Evolutionary conservation across 2,797 vertebrate genomes (phyloP), one percentile per base, ranked within the genome.

Genomic region (Xenops minutus): DNA sequence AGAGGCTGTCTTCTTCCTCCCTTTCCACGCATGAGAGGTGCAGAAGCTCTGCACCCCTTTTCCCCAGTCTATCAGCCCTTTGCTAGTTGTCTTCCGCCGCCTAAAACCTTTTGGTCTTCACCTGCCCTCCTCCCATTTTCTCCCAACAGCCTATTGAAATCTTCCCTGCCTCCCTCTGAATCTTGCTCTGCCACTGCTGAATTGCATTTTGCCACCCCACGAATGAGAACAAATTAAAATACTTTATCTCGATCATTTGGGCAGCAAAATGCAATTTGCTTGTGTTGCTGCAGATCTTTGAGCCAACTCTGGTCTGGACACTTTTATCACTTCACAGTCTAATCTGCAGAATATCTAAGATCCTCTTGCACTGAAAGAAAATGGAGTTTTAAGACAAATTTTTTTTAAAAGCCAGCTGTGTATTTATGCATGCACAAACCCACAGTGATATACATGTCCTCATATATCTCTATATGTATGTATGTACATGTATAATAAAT

Each of bases 271-370:
- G 77, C 59, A 92, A 73, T 96, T 95, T 95, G 52, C 74, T 87
- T 79, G 54, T 91, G 74, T 94, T 96, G 88, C 80, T 92, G 74
- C 48, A 74, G 81, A 83, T 96, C 80, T 78, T 71, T 61, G 84
- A 92, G 86, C 90, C 84, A 92, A 2, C 89, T 93, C 84, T 82
- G 56, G 59, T 95, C 87, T 94, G 93, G 90, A 89, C 80, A 85
- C 93, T 96, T 96, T 95, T 97, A 95, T 97, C 97, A 95, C 94
- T 97, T 97, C 54, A 75, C 89, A 91, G 14, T 81, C 71, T 85
- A 66, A 91, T 95, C 89, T 94, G 69, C 94, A 88, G 84, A 66
- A 76, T 95, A 59, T 87, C 83, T 96, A 75, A 85, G 89, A 75
- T 85, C 74, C 92, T 86, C 92, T 89, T 88, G 75, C 79, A 68